Conservation (phyloP, 2,888 invertebrate species). For the Clostera curtula region DNA sequence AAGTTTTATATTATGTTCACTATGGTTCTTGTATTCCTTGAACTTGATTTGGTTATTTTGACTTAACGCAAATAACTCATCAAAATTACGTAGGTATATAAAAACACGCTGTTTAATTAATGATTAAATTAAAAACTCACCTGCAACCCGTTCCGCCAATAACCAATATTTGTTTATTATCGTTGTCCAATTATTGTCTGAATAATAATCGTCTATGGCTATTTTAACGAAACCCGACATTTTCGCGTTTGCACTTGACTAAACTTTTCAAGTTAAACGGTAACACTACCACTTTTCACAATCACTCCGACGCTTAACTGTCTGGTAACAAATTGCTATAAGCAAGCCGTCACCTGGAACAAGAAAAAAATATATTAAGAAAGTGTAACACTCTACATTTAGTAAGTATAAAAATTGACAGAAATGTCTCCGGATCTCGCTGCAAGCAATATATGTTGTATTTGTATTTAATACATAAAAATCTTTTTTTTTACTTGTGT, state of each 20-base stretch:
- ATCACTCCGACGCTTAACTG: conserved; percentile 40
- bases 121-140: conserved; percentile 50
- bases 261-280: conserved; percentile 17
- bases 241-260: conserved; percentile 58
- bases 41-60: too few species aligned
- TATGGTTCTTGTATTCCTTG: too few species aligned
- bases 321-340: conserved; percentile 51
- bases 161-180: conserved; percentile 81
- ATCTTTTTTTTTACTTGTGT: too few species aligned
- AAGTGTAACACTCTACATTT: too few species aligned
- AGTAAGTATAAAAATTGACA: too few species aligned
- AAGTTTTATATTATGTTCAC: too few species aligned
- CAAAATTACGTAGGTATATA: not conserved
- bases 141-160: conserved; percentile 82
- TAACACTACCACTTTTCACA: conserved; percentile 44
- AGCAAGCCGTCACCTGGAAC: conserved; percentile 65
- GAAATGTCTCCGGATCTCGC: too few species aligned
- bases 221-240: conserved; percentile 80
- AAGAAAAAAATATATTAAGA: conserved; percentile 20
- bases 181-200: conserved; percentile 77
- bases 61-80: too few species aligned
- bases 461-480: too few species aligned
- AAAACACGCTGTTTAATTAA: not conserved
- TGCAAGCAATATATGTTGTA: too few species aligned
- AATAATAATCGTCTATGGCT: conserved; percentile 78